These are phyloP conservation scores for Collichthys lucidus DNA, from an alignment of 2,113 vertebrate species.

Conservation along the genomic window DNA sequence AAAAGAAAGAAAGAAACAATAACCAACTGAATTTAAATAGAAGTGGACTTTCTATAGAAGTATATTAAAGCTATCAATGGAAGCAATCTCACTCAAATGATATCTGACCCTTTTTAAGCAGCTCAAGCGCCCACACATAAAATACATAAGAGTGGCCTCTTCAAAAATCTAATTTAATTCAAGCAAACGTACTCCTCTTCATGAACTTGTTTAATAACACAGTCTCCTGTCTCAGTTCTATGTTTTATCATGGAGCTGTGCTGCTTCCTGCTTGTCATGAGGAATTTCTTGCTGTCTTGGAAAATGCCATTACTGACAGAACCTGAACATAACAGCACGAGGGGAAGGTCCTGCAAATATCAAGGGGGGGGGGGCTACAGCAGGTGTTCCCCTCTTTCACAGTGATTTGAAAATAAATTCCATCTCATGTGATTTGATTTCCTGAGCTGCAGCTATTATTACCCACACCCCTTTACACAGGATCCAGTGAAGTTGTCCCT, in stretches of 20 bases:
- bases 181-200: neutral
- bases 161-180: neutral
- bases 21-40: too few species aligned
- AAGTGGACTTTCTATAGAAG: neutral
- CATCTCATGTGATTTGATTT: conserved; percentile 66
- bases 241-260: neutral
- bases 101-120: neutral
- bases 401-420: conserved; percentile 74
- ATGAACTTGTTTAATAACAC: neutral
- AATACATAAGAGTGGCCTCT: neutral
- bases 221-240: neutral
- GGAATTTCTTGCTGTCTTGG: conserved; percentile 4
- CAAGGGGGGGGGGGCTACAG: conserved; percentile 35
- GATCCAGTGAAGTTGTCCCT: conserved; percentile 61
- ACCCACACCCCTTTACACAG: conserved; percentile 40
- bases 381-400: conserved; percentile 65
- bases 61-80: neutral
- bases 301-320: conserved; percentile 39
- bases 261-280: conserved; percentile 1
- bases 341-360: conserved; percentile 45
- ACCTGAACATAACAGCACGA: conserved; percentile 45
- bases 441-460: conserved; percentile 38
- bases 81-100: neutral
- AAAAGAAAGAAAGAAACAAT: neutral
- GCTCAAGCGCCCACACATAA: neutral